Evolutionary conservation across 2,797 vertebrate genomes (phyloP), one percentile per base, ranked within the genome.

Genomic region (Rhinichthys osculus): DNA sequence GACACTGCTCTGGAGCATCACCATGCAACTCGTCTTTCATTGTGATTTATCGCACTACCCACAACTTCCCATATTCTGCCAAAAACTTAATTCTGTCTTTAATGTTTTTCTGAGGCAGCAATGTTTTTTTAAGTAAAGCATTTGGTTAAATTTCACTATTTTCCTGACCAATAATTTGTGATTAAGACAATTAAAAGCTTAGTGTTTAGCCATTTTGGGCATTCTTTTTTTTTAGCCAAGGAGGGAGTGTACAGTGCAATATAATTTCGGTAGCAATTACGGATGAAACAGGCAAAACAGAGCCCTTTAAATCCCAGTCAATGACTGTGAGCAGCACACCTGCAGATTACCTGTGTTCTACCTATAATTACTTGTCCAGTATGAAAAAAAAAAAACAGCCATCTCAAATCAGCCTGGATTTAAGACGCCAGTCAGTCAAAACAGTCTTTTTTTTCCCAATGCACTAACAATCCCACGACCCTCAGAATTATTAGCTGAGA

Each of bases 401-500:
- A 74, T 52, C 47, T 54, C 50, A 40, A 23, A 70, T 40, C 50
- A 78, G 19, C 19, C 64, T 70, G 47, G 4, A 77, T 69, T 69
- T 78, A 52, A 69, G 52, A 69, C 2, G 3, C 3, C 47, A 81
- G 44, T n/a, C 40, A 69, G 47, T 52, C 64, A 81, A 69, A 81
- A 81, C 21, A 81, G 30, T 14, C 21, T 14, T 81, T 69, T 69
- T 38, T 19, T 2, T 40, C 38, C 62, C 14, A 84, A 54, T 57
- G 47, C 42, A 57, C 17, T 70, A 78, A 84, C 64, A 78, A 70
- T 70, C 21, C 79, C 66, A 69, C 64, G 70, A 40, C 64, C 64
- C 66, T 78, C 74, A 78, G 64, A 84, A 78, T 59, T 44, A 57
- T 35, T 57, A 57, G 66, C 64, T n/a, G 38, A 78, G 74, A 84